Percentiles rank a stretch among this genome's conserved stretches.
phyloP scores from a whole-genome alignment of 2,113 vertebrate genomes.

The Phalacrocorax aristotelis region DNA sequence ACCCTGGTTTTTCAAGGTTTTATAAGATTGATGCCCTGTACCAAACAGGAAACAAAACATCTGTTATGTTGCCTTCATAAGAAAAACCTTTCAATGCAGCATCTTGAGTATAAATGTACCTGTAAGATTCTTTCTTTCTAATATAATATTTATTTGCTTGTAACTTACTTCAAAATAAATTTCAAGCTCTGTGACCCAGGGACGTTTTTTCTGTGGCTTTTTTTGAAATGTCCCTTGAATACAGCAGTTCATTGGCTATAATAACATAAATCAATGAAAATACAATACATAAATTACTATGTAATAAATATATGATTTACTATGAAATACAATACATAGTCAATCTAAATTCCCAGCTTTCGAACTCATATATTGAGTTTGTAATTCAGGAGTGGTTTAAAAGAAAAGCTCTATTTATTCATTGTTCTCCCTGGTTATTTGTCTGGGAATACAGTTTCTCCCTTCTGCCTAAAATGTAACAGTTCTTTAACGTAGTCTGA shows the following conservation, averaged over 20 bases:
- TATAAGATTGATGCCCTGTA: neutral
- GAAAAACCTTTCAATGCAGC: neutral
- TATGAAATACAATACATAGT: neutral
- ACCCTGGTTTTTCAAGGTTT: neutral
- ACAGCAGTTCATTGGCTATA: neutral
- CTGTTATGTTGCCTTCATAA: neutral
- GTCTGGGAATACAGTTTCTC: slow-evolving; percentile 31
- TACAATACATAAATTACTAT: neutral
- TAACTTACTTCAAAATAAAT: neutral
- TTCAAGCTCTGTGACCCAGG: neutral
- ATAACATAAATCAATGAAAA: neutral
- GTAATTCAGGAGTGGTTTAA: slow-evolving; percentile 8
- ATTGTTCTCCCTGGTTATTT: slow-evolving; percentile 36
- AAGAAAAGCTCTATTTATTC: slow-evolving; percentile 18
- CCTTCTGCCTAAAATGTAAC: slow-evolving; percentile 28
- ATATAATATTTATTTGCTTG: neutral
- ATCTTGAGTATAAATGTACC: neutral
- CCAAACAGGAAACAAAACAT: neutral
- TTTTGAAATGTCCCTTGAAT: neutral
- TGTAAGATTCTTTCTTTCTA: neutral
- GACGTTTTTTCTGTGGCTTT: neutral
- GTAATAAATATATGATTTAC: slow-evolving; percentile 6
- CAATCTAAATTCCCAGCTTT: slow-evolving; percentile 16
- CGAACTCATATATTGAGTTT: slow-evolving; percentile 17
- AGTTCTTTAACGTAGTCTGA: slow-evolving; percentile 30